These are phyloP conservation scores for Nomada ruficornis DNA, from an alignment of 2,888 invertebrate species.

Conservation along the genomic window DNA sequence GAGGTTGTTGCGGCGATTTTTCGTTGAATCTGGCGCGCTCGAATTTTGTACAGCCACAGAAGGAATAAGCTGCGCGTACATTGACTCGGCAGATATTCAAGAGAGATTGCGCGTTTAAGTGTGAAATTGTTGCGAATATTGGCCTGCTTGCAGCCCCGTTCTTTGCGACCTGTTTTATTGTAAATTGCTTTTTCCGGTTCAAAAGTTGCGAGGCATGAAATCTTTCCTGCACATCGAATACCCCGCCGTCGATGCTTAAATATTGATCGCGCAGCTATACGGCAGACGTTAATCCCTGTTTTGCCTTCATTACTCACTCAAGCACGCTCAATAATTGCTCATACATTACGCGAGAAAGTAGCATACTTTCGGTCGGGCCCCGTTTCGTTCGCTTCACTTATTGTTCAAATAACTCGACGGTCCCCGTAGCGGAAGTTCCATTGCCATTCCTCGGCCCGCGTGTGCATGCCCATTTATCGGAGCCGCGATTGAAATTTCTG, in stretches of 20 bases:
- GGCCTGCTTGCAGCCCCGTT: background rate
- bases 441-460: conserved; percentile 11
- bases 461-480: conserved; percentile 19
- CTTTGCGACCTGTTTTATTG: background rate
- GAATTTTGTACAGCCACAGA: too few species aligned
- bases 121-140: background rate
- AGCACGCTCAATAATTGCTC: conserved; percentile 17
- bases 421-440: conserved; percentile 13
- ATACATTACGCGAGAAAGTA: conserved; percentile 37
- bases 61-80: too few species aligned
- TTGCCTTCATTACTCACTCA: conserved; percentile 21
- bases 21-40: too few species aligned
- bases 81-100: background rate
- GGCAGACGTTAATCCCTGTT: background rate
- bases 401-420: conserved; percentile 6
- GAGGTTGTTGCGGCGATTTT: too few species aligned
- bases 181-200: background rate
- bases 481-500: conserved; percentile 19
- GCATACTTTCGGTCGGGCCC: conserved; percentile 22
- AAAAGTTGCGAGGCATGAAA: background rate
- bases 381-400: background rate
- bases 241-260: background rate
- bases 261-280: background rate
- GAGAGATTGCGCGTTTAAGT: background rate
- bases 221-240: background rate